Conservation (phyloP, 2,888 invertebrate species). For the Coelopa pilipes region DNA sequence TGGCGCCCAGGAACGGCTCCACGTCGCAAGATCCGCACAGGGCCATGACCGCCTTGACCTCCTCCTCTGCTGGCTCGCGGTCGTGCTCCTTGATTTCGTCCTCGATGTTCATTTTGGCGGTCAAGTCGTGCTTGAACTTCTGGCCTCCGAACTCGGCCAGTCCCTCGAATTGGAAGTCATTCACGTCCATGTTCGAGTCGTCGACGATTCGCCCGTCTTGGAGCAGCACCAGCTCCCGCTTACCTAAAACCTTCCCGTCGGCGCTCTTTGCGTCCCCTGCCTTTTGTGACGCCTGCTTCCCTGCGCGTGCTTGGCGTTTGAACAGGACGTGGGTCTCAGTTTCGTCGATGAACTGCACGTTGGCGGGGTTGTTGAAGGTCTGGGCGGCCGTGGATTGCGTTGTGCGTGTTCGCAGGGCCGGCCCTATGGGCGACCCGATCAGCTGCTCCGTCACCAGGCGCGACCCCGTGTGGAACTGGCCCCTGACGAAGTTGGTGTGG, state of each 20-base stretch:
- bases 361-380: slow-evolving; percentile 69
- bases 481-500: slow-evolving; percentile 72
- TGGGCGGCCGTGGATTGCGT: slow-evolving; percentile 34
- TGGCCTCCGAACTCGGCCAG: slow-evolving; percentile 78
- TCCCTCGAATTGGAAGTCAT: slow-evolving; percentile 68
- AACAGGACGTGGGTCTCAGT: slow-evolving; percentile 60
- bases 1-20: slow-evolving; percentile 84
- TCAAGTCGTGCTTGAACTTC: slow-evolving; percentile 73
- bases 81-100: slow-evolving; percentile 73
- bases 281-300: not conserved
- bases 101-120: slow-evolving; percentile 61
- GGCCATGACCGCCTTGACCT: slow-evolving; percentile 82
- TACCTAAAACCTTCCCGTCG: slow-evolving; percentile 65
- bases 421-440: slow-evolving; percentile 50
- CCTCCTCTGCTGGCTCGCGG: slow-evolving; percentile 84
- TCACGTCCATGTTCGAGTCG: slow-evolving; percentile 60
- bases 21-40: slow-evolving; percentile 79
- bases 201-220: slow-evolving; percentile 78
- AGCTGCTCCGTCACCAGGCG: slow-evolving; percentile 72
- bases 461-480: slow-evolving; percentile 72
- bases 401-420: slow-evolving; percentile 18
- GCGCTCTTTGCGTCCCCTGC: not conserved
- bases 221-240: slow-evolving; percentile 75
- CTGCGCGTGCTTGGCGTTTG: slow-evolving; percentile 49
- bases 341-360: slow-evolving; percentile 74